These are phyloP conservation scores for Oscheius sp. DNA, from an alignment of 2,888 invertebrate genomes.

Conservation along the genomic window DNA sequence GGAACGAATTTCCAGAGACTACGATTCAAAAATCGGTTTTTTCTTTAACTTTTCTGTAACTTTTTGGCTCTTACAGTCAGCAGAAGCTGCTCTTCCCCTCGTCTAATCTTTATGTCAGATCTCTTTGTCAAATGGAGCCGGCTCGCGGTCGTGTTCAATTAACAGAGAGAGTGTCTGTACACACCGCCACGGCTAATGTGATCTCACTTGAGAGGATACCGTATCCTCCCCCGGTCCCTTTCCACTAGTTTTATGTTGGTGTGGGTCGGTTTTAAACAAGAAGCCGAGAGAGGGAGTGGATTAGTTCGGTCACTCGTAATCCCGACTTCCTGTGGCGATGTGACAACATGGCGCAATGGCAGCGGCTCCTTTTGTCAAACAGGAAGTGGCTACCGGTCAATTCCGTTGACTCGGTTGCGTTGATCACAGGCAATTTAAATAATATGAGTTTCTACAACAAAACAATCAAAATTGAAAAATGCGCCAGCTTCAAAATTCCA, in stretches of 20 bases:
- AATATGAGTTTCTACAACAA: no score
- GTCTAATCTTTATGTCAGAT: not conserved
- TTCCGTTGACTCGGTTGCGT: no score
- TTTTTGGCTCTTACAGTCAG: no score
- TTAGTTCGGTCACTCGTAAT: slow-evolving; percentile 34
- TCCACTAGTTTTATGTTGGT: not conserved
- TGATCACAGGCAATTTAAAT: no score
- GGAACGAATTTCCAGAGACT: no score
- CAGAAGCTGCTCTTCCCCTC: not conserved
- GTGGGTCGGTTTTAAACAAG: not conserved
- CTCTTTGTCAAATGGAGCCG: not conserved
- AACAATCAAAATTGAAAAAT: no score
- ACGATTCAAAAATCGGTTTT: no score
- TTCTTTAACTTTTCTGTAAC: no score
- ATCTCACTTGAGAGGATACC: not conserved
- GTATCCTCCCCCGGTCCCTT: not conserved
- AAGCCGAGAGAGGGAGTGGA: slow-evolving; percentile 8
- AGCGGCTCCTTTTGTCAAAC: slow-evolving; percentile 26
- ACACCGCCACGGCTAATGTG: slow-evolving; percentile 19
- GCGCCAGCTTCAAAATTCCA: no score
- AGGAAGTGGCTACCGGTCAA: slow-evolving; percentile 23
- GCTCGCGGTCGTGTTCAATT: slow-evolving; percentile 18
- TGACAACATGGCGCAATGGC: slow-evolving; percentile 38
- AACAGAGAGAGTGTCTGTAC: slow-evolving; percentile 25
- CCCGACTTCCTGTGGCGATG: slow-evolving; percentile 41